Evolutionary conservation across 2,888 invertebrate species (phyloP), one percentile per base, ranked within the genome.

Genomic region (Drosophila macrospina): DNA sequence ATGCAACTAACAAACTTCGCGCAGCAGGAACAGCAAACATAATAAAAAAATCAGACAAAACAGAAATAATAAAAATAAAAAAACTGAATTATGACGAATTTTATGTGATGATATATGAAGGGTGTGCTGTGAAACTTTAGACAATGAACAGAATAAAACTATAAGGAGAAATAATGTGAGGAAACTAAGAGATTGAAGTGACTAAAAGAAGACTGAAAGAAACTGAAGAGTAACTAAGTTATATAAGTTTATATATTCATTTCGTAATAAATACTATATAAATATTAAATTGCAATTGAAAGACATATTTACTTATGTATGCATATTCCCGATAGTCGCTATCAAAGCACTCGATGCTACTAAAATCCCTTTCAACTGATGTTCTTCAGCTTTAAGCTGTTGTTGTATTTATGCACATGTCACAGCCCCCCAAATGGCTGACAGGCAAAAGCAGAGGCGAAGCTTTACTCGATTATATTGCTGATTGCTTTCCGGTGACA

Each of bases 401-500:
- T 36, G 47, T 47, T 62, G 47, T 57, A 42, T 62, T 66, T 56
- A 56, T 64, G 44, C 70, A 72, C 75, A 80, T 84, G 78, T 70
- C 78, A 72, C 61, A 84, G 66, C 68, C 78, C 63, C 66, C 63
- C 66, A 74, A 64, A 70, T 44, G 55, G 68, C 66, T 69, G 57
- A 39, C 39, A 59, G 47, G 26, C 32, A 34, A 44, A 50, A 50
- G 61, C 72, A 45, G 44, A 64, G 69, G 56, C 47, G 64, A 69
- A 80, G 86, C 83, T 74, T 82, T 75, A 83, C 75, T 84, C 86
- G 86, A 85, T 85, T 85, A 84, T 85, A 74, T 74, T 86, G 74
- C 86, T 85, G 85, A 85, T 85, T 86, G 85, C 82, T 86, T 85
- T 86, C 85, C 85, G 85, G 84, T 84, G 80, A 83, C 78, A 82